Evolutionary conservation across 2,113 vertebrate genomes (phyloP).

Genomic region (Crotalus viridis): DNA sequence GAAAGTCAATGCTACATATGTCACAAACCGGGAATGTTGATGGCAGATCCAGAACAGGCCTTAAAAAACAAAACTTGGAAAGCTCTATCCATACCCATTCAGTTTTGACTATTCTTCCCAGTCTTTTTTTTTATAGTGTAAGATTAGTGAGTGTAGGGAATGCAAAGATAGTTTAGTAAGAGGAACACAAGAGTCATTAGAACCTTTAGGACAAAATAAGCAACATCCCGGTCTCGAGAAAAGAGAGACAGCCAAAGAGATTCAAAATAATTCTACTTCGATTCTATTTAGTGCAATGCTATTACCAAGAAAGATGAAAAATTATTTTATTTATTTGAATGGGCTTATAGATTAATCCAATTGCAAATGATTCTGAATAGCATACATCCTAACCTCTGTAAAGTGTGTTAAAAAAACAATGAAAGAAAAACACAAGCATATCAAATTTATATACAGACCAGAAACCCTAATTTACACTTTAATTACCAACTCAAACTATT

Average conservation of each 20-base stretch:
- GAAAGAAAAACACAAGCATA: neutral
- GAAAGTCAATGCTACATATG: neutral
- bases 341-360: neutral
- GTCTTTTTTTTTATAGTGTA: neutral
- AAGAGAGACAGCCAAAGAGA: neutral
- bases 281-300: neutral
- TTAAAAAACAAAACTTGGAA: neutral
- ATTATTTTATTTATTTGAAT: neutral
- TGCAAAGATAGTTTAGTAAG: neutral
- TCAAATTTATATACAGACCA: neutral
- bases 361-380: neutral
- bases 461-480: neutral
- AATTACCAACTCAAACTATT: neutral
- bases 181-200: neutral
- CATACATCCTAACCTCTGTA: neutral
- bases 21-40: neutral
- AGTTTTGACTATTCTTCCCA: neutral
- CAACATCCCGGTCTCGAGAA: neutral
- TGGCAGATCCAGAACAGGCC: too few relatives aligned
- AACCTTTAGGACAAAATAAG: neutral
- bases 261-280: neutral
- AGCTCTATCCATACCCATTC: neutral
- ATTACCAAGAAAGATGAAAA: neutral
- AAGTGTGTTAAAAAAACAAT: neutral
- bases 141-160: neutral